Evolutionary conservation across 2,888 invertebrate species (phyloP), one percentile per base, ranked within the genome.

Genomic region (Lepidonotus clava): DNA sequence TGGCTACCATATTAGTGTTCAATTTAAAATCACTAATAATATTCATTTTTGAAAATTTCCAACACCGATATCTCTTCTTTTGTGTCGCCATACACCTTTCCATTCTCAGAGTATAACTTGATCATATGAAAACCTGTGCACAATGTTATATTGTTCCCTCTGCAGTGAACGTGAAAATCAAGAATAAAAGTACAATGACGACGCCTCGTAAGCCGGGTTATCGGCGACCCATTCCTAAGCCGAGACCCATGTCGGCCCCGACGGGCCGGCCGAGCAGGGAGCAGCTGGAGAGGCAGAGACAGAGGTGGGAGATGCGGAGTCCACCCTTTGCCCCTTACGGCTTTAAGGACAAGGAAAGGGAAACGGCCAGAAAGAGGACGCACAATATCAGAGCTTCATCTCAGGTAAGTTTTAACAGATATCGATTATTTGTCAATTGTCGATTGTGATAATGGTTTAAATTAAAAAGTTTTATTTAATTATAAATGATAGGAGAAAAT

Each of bases 381-480:
- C 85, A 85, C 67, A 85, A 85, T 28, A 41, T 85, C 66, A 85
- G 85, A 40, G 85, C 85, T 14, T 46, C 51, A 11, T 36, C 85
- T 8, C 67, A 67, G n/a, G 85, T 85, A 67, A 67, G 84, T 80
- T 8, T 8, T 46, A 18, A n/a, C 18, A 18, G 8, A 46, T 46
- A 8, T 11, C 8, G 46, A 46, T 46, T 8, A 8, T 18, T 46
- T 11, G 46, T 46, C 18, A 46, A 8, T 46, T 18, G 8, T n/a
- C n/a, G n/a, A n/a, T n/a, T n/a, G n/a, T n/a, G n/a, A n/a, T n/a
- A n/a, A n/a, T n/a, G n/a, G n/a, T n/a, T n/a, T n/a, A n/a, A n/a
- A n/a, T n/a, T n/a, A n/a, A n/a, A n/a, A n/a, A n/a, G n/a, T n/a
- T n/a, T n/a, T n/a, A n/a, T n/a, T n/a, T n/a, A n/a, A n/a, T n/a